A percentile compares a stretch with the other conserved stretches of the same genome.
Evolutionary conservation across 2,888 invertebrate species (phyloP).

Genomic region (Zygothrica quintamaculata): DNA sequence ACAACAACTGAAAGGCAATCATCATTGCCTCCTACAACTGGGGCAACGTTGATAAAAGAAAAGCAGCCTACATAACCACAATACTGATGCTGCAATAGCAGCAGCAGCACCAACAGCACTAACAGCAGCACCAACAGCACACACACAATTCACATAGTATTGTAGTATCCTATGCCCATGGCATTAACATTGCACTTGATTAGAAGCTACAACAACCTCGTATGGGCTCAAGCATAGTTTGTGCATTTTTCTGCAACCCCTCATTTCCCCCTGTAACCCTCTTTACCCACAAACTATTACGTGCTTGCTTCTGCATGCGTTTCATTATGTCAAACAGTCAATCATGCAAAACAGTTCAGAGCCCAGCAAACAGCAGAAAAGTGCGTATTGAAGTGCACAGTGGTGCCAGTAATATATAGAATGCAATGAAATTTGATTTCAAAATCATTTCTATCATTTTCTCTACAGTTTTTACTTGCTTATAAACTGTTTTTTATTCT

Average conservation of each 20-base stretch:
- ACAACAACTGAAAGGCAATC: constrained; percentile 17
- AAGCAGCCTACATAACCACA: constrained; percentile 68
- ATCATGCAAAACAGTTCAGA: constrained; percentile 74
- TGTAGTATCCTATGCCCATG: constrained; percentile 7
- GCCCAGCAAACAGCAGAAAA: constrained; percentile 50
- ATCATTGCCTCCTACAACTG: constrained; percentile 48
- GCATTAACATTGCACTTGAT: constrained; percentile 69
- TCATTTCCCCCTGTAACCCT: no score
- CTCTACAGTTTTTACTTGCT: no score
- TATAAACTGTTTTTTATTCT: neutral
- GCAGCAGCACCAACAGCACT: no score
- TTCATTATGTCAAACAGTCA: constrained; percentile 78
- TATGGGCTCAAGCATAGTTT: constrained; percentile 15
- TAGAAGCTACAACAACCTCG: constrained; percentile 55
- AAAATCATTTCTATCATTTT: no score
- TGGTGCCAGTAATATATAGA: no score
- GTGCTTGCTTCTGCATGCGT: constrained; percentile 71
- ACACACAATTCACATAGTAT: no score
- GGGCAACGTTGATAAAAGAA: constrained; percentile 69
- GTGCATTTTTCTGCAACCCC: no score
- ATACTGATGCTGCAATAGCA: constrained; percentile 52
- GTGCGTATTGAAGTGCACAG: constrained; percentile 45
- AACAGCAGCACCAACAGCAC: no score
- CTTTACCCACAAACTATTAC: no score
- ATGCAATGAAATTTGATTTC: neutral